Percentiles rank a stretch among this genome's conserved stretches.
Conservation (phyloP, 2,113 vertebrate species). For the Gavia stellata region DNA sequence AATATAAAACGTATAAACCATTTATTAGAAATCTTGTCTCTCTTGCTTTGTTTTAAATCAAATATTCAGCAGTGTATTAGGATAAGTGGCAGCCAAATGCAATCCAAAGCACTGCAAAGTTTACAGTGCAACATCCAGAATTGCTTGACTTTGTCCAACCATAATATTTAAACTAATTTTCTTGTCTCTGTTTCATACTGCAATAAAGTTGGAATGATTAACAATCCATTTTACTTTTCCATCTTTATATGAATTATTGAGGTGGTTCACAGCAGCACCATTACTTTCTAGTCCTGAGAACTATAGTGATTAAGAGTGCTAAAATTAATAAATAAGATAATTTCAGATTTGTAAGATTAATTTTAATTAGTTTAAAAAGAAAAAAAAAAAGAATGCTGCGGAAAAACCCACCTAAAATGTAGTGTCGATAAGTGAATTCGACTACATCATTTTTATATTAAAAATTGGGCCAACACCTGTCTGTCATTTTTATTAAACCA, state of each 20-base stretch:
- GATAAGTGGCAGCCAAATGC: neutral
- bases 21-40: neutral
- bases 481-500: neutral
- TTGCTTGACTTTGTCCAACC: neutral
- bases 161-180: neutral
- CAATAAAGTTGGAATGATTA: neutral
- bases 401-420: neutral
- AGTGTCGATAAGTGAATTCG: rapidly evolving
- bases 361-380: neutral
- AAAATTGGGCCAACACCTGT: rapidly evolving
- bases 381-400: neutral
- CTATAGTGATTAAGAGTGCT: neutral
- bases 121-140: neutral
- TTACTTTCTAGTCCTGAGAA: neutral
- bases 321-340: neutral
- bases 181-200: neutral
- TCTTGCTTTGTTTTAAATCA: neutral
- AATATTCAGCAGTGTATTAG: neutral
- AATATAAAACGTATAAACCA: neutral
- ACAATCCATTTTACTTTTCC: neutral
- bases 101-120: neutral
- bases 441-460: neutral
- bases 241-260: neutral
- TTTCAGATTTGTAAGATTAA: neutral
- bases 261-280: neutral